These are phyloP conservation scores for Poecilia picta DNA, from an alignment of 2,797 vertebrate genomes.

Conservation along the genomic window DNA sequence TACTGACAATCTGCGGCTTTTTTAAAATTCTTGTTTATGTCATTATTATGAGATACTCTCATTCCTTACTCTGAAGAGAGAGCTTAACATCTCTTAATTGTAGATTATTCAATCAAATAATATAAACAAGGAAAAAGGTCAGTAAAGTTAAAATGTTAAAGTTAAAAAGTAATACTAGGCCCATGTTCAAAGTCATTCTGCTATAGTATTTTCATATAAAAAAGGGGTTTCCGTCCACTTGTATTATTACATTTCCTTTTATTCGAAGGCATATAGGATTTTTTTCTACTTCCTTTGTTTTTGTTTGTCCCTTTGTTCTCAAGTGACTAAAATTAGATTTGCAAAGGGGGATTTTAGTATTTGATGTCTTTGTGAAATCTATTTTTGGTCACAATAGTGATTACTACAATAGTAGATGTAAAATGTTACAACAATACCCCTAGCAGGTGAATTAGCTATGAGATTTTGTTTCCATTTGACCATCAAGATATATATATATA, in stretches of 20 bases:
- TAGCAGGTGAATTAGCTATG: background rate
- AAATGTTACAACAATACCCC: background rate
- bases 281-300: background rate
- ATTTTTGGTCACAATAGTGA: conserved; percentile 1
- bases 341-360: background rate
- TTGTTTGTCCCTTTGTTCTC: background rate
- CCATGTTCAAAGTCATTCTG: background rate
- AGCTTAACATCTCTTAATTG: background rate
- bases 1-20: background rate
- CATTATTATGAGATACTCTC: background rate
- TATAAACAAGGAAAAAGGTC: background rate
- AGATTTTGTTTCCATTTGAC: background rate
- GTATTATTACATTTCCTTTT: background rate
- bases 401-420: background rate
- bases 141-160: background rate
- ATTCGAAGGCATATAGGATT: background rate
- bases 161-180: background rate
- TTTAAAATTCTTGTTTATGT: background rate
- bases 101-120: background rate
- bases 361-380: background rate
- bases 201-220: background rate
- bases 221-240: background rate
- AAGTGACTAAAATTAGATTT: conserved; percentile 3
- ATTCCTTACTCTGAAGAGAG: background rate
- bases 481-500: background rate